Percentiles rank a stretch among this genome's conserved stretches.
Evolutionary conservation across 1,140 invertebrate species (phyloP).

Genomic region (Temnothorax nylanderi): DNA sequence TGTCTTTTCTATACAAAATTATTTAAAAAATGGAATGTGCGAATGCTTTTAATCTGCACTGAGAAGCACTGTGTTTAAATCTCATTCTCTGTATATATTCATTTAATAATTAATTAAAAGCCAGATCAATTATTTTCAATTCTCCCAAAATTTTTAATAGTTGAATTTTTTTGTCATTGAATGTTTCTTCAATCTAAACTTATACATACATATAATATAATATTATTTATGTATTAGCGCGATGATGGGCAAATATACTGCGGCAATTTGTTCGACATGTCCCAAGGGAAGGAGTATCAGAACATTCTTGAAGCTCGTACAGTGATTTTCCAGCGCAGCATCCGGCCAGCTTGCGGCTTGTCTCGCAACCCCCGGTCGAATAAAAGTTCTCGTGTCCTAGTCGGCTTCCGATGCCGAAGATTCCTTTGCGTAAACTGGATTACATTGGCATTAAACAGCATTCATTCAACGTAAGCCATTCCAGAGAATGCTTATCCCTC

Average conservation of each 20-base stretch:
- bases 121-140: not conserved
- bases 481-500: conserved; percentile 27
- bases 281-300: conserved; percentile 7
- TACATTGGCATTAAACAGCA: conserved; percentile 68
- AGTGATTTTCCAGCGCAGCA: conserved; percentile 15
- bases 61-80: not conserved
- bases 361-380: conserved; percentile 86
- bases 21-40: too few relatives aligned
- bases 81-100: not conserved
- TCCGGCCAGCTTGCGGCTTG: conserved; percentile 88
- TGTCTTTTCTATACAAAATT: too few relatives aligned
- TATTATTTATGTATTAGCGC: not conserved
- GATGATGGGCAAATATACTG: not conserved
- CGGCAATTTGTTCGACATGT: not conserved
- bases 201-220: not conserved
- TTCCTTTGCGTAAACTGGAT: conserved; percentile 85
- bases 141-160: not conserved
- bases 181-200: not conserved
- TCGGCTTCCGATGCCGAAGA: conserved; percentile 85
- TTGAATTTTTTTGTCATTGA: not conserved
- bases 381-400: conserved; percentile 88
- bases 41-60: not conserved
- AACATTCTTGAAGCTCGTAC: conserved; percentile 28
- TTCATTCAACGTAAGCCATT: conserved; percentile 75
- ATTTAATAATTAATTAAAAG: not conserved